Evolutionary conservation across 2,797 vertebrate species (phyloP).

Genomic region (Nannoperca australis): DNA sequence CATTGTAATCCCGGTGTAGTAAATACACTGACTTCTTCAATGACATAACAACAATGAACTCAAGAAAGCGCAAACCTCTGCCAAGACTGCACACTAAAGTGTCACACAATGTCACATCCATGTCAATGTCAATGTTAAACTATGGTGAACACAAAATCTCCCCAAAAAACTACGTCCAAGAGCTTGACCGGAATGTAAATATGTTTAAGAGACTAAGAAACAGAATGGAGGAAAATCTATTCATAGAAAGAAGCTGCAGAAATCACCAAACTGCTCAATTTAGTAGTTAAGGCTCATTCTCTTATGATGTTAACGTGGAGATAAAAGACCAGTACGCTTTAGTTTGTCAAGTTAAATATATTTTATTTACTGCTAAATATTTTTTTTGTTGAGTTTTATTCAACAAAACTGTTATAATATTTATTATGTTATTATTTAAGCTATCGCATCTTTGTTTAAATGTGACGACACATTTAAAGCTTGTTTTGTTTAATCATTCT

Average conservation of each 20-base stretch:
- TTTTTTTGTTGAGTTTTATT: neutral
- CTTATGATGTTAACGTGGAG: neutral
- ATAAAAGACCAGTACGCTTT: neutral
- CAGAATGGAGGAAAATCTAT: neutral
- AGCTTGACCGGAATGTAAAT: neutral
- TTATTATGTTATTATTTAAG: neutral
- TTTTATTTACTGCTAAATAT: neutral
- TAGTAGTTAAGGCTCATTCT: neutral
- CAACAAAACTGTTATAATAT: neutral
- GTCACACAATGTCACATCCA: neutral
- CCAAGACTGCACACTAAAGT: neutral
- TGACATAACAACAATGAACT: neutral
- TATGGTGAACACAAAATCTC: neutral
- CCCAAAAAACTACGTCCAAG: neutral
- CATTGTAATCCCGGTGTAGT: neutral
- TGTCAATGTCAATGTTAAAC: neutral
- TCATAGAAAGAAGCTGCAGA: neutral
- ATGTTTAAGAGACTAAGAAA: neutral
- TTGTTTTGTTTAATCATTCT: neutral
- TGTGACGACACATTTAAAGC: neutral
- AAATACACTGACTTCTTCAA: neutral
- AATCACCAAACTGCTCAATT: neutral
- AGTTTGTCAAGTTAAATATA: neutral
- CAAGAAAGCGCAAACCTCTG: neutral
- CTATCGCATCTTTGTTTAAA: neutral